phyloP scores from a whole-genome alignment of 2,113 vertebrate species.

The Heliornis fulica region DNA sequence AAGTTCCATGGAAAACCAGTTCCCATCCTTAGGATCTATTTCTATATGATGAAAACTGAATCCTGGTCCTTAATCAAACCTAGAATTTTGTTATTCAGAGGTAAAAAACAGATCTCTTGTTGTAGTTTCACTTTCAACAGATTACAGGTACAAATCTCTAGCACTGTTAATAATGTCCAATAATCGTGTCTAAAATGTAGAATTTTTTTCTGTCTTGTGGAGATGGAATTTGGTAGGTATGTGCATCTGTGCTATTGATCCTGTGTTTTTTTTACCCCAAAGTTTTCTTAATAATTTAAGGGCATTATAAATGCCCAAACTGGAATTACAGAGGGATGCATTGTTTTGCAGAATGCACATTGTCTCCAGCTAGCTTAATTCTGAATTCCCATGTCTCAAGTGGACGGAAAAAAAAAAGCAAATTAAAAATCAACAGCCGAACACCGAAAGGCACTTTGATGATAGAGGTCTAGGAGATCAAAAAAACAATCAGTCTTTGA shows the following conservation, averaged over 20 bases:
- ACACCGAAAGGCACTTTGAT: neutral
- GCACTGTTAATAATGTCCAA: neutral
- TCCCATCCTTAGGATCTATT: neutral
- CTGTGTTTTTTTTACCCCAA: neutral
- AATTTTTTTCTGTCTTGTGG: neutral
- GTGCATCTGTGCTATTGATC: neutral
- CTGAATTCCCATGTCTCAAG: neutral
- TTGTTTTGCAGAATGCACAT: neutral
- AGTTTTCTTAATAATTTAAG: neutral
- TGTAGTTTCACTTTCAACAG: neutral
- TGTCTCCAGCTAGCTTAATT: neutral
- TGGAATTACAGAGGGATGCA: neutral
- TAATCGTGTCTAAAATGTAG: neutral
- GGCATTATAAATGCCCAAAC: neutral
- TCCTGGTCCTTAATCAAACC: neutral
- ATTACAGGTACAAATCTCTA: neutral
- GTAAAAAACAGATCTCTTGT: neutral
- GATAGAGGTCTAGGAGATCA: neutral
- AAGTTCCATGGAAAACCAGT: neutral
- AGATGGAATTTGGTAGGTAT: neutral
- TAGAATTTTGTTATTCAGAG: neutral
- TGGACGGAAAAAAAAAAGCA: neutral
- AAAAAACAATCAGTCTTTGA: neutral
- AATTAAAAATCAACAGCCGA: neutral
- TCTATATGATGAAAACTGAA: neutral